A percentile compares a stretch with the other conserved stretches of the same genome.
Evolutionary conservation across 2,113 vertebrate genomes (phyloP).

Genomic region (Tricholaema leucomelas): DNA sequence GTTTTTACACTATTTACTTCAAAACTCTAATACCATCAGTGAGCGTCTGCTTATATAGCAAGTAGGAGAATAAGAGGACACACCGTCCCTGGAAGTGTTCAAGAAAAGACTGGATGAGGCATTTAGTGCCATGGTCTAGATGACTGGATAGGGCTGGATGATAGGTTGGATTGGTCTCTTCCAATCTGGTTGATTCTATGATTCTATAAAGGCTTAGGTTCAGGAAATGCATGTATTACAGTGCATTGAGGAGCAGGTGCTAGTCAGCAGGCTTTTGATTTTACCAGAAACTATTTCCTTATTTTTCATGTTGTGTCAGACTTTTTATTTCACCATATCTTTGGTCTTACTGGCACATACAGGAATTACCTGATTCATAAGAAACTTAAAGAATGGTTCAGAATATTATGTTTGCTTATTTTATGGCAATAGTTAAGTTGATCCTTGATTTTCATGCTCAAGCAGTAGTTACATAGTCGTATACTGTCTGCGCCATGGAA

Average conservation of each 20-base stretch:
- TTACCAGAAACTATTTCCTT: neutral
- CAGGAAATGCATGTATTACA: neutral
- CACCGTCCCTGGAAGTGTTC: too few relatives aligned
- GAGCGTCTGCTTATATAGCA: neutral
- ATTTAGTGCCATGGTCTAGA: too few relatives aligned
- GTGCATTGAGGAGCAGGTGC: neutral
- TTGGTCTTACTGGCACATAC: neutral
- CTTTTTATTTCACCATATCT: rapidly evolving
- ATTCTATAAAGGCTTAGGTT: neutral
- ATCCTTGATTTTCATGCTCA: neutral
- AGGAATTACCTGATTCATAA: neutral
- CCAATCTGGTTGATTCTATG: too few relatives aligned
- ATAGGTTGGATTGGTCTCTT: too few relatives aligned
- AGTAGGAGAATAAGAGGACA: neutral
- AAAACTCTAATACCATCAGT: neutral
- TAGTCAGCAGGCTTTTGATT: neutral
- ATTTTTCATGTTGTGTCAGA: neutral
- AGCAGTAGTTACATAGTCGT: neutral
- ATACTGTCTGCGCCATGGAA: rapidly evolving
- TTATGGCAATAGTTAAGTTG: neutral
- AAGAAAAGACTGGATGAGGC: too few relatives aligned
- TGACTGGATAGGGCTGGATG: too few relatives aligned
- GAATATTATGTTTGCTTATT: neutral
- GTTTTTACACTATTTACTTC: neutral
- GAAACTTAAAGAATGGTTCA: neutral